phyloP scores from a whole-genome alignment of 2,888 invertebrate species.

The Agapostemon virescens region DNA sequence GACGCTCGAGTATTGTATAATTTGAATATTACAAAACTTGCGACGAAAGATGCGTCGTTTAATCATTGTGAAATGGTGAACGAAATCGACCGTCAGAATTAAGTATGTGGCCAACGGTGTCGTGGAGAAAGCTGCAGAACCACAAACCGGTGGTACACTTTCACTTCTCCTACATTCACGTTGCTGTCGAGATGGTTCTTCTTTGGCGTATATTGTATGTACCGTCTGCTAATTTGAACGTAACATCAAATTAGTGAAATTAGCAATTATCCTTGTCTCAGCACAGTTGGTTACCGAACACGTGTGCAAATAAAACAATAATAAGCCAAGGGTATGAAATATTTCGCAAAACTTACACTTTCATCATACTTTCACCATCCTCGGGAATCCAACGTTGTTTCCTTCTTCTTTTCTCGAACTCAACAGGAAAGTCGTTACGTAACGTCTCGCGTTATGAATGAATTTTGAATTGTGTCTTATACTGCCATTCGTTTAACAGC shows the following conservation, averaged over 20 bases:
- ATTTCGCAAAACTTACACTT: conserved; percentile 47
- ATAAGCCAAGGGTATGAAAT: conserved; percentile 26
- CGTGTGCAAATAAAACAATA: neutral
- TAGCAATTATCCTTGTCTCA: neutral
- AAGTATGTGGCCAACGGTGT: conserved; percentile 69
- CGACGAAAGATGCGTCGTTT: conserved; percentile 34
- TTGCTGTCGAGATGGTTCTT: conserved; percentile 68
- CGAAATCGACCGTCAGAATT: conserved; percentile 62
- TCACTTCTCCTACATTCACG: conserved; percentile 74
- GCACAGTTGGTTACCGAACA: neutral
- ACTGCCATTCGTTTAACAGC: neutral
- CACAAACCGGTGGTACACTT: conserved; percentile 66
- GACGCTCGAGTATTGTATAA: neutral
- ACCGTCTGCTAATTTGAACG: conserved; percentile 17
- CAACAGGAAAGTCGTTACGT: conserved; percentile 32
- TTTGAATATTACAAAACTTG: neutral
- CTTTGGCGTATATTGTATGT: conserved; percentile 47
- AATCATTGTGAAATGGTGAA: conserved; percentile 50
- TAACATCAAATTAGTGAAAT: conserved; percentile 20
- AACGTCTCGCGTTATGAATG: conserved; percentile 16
- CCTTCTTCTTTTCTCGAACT: conserved; percentile 21
- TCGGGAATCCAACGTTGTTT: conserved; percentile 8
- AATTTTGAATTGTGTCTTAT: conserved; percentile 4
- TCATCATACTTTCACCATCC: conserved; percentile 49
- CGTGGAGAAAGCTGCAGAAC: conserved; percentile 76